Evolutionary conservation across 2,797 vertebrate species (phyloP).

Genomic region (Lutjanus campechanus): DNA sequence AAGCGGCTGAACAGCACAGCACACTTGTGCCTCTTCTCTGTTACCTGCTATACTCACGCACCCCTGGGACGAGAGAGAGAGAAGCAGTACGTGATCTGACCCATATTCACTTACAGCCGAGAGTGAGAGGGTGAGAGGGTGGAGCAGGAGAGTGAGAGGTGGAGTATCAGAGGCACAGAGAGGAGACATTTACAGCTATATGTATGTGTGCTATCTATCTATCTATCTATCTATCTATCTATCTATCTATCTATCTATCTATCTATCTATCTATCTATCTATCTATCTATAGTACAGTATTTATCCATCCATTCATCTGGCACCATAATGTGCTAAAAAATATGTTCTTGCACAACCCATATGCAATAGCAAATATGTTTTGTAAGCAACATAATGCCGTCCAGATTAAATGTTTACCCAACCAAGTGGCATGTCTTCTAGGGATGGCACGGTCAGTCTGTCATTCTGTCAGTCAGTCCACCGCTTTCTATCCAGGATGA

Average conservation of each 20-base stretch:
- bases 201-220: background rate
- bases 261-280: background rate
- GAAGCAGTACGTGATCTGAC: conserved; percentile 61
- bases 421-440: background rate
- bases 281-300: too few relatives aligned
- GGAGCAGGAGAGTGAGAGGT: conserved; percentile 43
- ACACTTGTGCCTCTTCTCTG: conserved; percentile 45
- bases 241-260: too few relatives aligned
- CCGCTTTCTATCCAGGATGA: background rate
- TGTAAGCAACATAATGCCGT: background rate
- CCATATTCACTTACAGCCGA: conserved; percentile 72
- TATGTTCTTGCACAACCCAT: background rate
- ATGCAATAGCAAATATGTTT: background rate
- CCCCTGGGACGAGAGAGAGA: conserved; percentile 58
- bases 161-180: conserved; percentile 12
- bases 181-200: conserved; percentile 14
- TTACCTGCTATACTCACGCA: conserved; percentile 57
- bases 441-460: background rate
- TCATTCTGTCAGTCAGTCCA: background rate
- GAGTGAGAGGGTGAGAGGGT: conserved; percentile 51
- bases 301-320: background rate
- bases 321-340: background rate
- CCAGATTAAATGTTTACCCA: background rate
- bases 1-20: conserved; percentile 45
- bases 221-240: background rate